Base-by-base conservation (phyloP, 1,140 invertebrate genomes). In the Ips nitidus region DNA sequence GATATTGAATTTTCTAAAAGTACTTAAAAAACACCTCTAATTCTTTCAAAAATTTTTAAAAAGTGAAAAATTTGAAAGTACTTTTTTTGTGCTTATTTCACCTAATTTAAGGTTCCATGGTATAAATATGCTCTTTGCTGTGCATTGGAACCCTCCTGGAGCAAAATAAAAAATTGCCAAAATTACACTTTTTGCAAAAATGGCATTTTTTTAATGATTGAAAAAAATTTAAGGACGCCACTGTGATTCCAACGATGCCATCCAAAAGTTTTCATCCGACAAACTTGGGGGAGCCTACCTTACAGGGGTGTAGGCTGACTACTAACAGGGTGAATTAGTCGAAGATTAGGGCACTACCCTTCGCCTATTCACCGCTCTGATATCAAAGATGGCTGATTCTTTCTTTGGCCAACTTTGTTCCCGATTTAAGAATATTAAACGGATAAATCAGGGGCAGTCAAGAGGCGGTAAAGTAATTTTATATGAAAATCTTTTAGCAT, bases 301-400 rank as follows among this genome's bases (percentile, higher is more conserved):
- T 61, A 60, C 58, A 68, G 58, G 66, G 66, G 66, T 68, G 66
- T 68, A 68, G 66, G 55, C 66, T 68, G 59, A 60, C 66, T 50
- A 36, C 55, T 68, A 68, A 68, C 66, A 68, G 66, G 66, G 66
- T 60, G 66, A 68, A 68, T 68, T 68, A 68, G 57, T 52, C 47
- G n/a, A 68, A 68, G 66, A 68, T 68, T 68, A 68, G 66, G 66
- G 66, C 57, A 68, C 66, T 60, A 68, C 66, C 66, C 66, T 60
- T 60, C 56, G 57, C 66, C 22, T 60, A 68, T 68, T 68, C 58
- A 68, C 39, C 57, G 43, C 47, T 68, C 57, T 41, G 45, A 39
- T 60, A 68, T 60, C 66, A 66, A 68, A 68, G 66, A 68, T 68
- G 66, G 66, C 66, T 68, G 66, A 68, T 68, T 68, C 45, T 68